phyloP scores from a whole-genome alignment of 2,113 vertebrate genomes.

The Chauna torquata region DNA sequence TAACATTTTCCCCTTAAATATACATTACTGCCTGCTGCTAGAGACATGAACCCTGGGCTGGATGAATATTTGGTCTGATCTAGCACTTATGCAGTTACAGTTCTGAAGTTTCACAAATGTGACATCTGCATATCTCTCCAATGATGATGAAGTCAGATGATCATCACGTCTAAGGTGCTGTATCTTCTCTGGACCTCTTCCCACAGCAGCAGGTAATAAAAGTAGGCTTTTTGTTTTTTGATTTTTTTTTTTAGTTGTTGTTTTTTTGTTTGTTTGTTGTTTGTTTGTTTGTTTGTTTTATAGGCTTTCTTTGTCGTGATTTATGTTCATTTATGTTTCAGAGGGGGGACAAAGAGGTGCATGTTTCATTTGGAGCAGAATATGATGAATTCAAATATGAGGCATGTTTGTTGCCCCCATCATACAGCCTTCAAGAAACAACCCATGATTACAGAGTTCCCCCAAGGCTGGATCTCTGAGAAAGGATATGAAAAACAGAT shows the following conservation, averaged over 20 bases:
- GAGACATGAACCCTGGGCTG: not conserved
- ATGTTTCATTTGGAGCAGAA: not conserved
- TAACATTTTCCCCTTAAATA: not conserved
- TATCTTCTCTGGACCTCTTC: not conserved
- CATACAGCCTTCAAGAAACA: not conserved
- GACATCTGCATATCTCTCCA: not conserved
- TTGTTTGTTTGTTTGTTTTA: not conserved
- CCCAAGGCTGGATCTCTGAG: not conserved
- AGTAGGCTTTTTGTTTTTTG: not conserved
- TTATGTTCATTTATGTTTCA: not conserved
- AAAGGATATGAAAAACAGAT: not conserved
- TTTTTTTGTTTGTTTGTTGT: not conserved
- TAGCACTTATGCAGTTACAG: not conserved
- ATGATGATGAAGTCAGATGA: not conserved
- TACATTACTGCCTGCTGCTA: not conserved
- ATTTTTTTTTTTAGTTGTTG: too few relatives aligned
- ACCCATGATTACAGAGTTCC: not conserved
- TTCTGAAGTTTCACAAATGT: not conserved
- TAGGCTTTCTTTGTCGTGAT: not conserved
- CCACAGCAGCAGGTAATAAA: not conserved
- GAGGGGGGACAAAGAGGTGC: not conserved
- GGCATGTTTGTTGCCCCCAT: not conserved
- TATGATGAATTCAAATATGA: rapidly evolving
- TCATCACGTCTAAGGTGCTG: not conserved
- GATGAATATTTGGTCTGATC: not conserved